Evolutionary conservation across 2,888 invertebrate genomes (phyloP), one percentile per base, ranked within the genome.

Genomic region (Ferdinandea cuprea): DNA sequence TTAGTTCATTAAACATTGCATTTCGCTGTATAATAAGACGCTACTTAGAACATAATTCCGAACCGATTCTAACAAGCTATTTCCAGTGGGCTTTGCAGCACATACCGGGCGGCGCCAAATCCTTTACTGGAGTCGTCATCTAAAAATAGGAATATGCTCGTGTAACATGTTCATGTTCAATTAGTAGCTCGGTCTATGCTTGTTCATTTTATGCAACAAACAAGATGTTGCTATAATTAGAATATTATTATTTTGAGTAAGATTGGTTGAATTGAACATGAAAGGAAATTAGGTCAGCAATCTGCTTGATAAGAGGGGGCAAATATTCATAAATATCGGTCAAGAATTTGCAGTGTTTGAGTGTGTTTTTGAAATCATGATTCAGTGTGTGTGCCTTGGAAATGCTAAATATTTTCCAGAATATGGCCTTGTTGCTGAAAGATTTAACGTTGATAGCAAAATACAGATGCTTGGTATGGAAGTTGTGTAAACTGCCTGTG

Each of bases 151-250:
- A 19, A 52, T 72, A 78, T 66, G 58, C 35, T 48, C 46, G 35
- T 37, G 35, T 69, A 40, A 58, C 48, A 48, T 40, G 48, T 48
- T 69, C 48, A 48, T 40, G 48, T 48, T 69, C 69, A 69, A 58
- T 56, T 68, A 44, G 56, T 68, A 21, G 8, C 32, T 17, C 28
- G 11, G 11, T 35, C 1, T 13, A 40, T 21, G 21, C 54, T 32
- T 66, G 66, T 44, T 54, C 13, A 54, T 30, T 66, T 66, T 66
- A 66, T 65, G 65, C 66, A 66, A 42, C 32, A 28, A 58, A 58
- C 40, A 40, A 25, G 25, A n/a, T 28, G 37, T 37, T 21, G 4
- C 0, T 58, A 40, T 25, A 56, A 40, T 56, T 40, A 35, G 37
- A 56, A 2, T 28, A 11, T 40, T 40, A 15, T 40, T 58, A 4